Evolutionary conservation across 2,797 vertebrate genomes (phyloP).

Genomic region (Mus minutoides): DNA sequence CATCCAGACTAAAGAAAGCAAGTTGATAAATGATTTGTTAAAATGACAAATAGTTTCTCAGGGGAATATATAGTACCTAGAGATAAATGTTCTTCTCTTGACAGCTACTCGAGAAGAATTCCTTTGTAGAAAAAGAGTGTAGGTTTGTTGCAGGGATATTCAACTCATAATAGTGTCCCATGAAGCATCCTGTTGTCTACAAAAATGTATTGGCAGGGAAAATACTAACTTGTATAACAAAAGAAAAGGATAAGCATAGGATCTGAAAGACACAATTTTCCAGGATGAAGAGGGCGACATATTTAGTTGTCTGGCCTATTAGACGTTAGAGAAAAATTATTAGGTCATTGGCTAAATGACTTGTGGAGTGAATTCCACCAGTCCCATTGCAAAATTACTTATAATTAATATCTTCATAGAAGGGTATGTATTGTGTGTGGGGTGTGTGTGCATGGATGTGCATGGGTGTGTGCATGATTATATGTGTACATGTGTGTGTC

Average conservation of each 20-base stretch:
- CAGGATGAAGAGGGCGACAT: background rate
- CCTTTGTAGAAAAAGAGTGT: slow-evolving; percentile 32
- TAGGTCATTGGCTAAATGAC: background rate
- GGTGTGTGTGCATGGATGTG: background rate
- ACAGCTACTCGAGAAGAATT: slow-evolving; percentile 17
- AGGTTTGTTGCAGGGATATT: background rate
- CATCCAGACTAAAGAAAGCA: slow-evolving; percentile 25
- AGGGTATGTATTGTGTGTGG: no score
- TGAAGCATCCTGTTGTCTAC: background rate
- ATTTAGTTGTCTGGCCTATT: background rate
- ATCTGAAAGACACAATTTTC: background rate
- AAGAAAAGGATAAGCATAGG: background rate
- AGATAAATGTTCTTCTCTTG: background rate
- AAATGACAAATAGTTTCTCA: slow-evolving; percentile 49
- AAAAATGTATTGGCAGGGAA: background rate
- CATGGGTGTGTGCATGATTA: background rate
- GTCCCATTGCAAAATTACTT: background rate
- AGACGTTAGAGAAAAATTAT: background rate
- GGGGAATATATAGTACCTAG: background rate
- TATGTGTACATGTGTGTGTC: background rate
- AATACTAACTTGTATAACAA: background rate
- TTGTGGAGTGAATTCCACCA: background rate
- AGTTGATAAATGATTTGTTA: slow-evolving; percentile 55
- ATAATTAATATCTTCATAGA: background rate
- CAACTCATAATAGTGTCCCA: background rate